A percentile compares a stretch with the other conserved stretches of the same genome.
These are phyloP conservation scores for Nycticryphes semicollaris DNA, from an alignment of 2,113 vertebrate species.

Conservation along the genomic window DNA sequence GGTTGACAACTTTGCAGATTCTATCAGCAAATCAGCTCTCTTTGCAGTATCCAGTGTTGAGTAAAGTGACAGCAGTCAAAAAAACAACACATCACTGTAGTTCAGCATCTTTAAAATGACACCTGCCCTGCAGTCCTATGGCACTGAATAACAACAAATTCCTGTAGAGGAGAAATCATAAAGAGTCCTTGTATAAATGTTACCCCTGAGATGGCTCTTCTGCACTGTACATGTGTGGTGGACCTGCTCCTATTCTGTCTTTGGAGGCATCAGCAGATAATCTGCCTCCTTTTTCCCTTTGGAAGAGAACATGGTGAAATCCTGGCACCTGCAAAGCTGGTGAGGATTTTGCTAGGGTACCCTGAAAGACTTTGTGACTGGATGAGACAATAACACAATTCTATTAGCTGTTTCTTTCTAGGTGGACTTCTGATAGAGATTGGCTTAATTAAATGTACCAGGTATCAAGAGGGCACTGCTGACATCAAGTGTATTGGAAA, in stretches of 20 bases:
- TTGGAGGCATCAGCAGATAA: background rate
- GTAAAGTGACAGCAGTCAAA: background rate
- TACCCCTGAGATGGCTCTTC: background rate
- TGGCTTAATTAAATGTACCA: background rate
- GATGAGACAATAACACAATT: background rate
- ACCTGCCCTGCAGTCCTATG: background rate
- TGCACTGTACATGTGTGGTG: fast-evolving
- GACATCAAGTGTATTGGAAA: background rate
- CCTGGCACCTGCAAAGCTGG: fast-evolving
- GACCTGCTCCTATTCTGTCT: background rate
- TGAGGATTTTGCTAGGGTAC: background rate
- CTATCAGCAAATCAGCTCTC: background rate
- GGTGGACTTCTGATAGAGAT: background rate
- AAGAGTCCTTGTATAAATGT: background rate
- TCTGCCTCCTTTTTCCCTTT: background rate
- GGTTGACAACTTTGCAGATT: background rate
- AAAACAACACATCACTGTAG: fast-evolving
- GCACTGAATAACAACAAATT: background rate
- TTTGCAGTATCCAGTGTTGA: background rate
- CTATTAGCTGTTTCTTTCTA: background rate
- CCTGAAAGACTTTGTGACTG: background rate
- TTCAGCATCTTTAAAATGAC: background rate
- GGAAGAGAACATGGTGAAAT: background rate
- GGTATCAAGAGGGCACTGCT: background rate
- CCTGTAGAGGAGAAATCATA: background rate